Base-by-base conservation (phyloP, 2,113 vertebrate genomes). In the Proterorhinus semilunaris region DNA sequence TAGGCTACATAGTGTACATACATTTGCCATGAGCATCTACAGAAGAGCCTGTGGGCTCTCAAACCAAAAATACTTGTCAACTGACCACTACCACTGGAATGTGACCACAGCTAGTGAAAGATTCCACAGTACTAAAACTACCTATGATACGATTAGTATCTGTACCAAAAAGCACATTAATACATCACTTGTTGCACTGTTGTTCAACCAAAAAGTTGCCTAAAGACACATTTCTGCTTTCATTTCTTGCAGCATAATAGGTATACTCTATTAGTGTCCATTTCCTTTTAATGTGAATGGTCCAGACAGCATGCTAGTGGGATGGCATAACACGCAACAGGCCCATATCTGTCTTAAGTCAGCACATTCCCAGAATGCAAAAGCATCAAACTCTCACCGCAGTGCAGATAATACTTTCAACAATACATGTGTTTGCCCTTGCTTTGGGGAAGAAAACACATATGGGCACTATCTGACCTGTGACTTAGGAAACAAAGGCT, bases 401-500 rank as follows among this genome's bases (percentile, higher is more conserved):
- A 72, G 83, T 81, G 81, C 84, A 85, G 86, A 90, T 84, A 88
- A 87, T 85, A 86, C 87, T 83, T 75, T 90, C 84, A 88, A 82
- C 90, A 85, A 86, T 82, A 78, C 68, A 71, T 83, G 71, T 82
- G 75, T 86, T 83, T 90, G 87, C 79, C 84, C 80, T 86, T 78
- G 81, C 82, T 88, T 86, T 69, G 70, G 80, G 74, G 84, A 87
- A 88, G 81, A 61, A 85, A 83, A 88, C 82, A 85, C 86, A 88
- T 85, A 86, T 82, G 83, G 84, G 85, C 84, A 82, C 78, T 68
- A 61, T 77, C 42, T 86, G 90, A 90, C 88, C 88, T 87, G 77
- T 88, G 88, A 89, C 88, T 83, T 81, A 86, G 88, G 86, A 91
- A 91, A 86, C 79, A 83, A 88, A 88, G 83, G 87, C 79, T 83